These are phyloP conservation scores for Apogon hyalosoma DNA, from an alignment of 2,797 vertebrate genomes.

Conservation along the genomic window DNA sequence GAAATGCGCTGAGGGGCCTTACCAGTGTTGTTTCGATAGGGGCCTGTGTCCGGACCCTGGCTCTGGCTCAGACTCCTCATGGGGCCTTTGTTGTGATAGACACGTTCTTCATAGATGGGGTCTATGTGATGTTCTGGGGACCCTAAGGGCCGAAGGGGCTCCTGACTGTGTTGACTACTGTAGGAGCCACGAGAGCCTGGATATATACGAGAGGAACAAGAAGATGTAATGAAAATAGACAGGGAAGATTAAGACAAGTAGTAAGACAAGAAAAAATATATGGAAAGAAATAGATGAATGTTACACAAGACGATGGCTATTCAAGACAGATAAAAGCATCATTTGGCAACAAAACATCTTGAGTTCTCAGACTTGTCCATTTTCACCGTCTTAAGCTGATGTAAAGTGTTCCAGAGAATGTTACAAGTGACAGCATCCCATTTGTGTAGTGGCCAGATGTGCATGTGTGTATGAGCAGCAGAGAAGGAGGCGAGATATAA, in stretches of 20 bases:
- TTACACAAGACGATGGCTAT: background rate
- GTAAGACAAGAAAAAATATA: slow-evolving; percentile 1
- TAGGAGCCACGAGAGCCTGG: slow-evolving; percentile 94
- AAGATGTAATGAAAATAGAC: background rate
- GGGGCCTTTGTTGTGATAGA: slow-evolving; percentile 97
- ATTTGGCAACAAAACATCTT: background rate
- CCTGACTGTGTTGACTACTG: slow-evolving; percentile 96
- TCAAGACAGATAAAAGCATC: background rate
- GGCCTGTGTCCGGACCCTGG: slow-evolving; percentile 93
- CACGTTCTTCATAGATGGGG: slow-evolving; percentile 97
- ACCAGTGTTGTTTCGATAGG: slow-evolving; percentile 97
- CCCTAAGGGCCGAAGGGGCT: slow-evolving; percentile 92
- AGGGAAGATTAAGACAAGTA: background rate
- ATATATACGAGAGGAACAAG: slow-evolving; percentile 15
- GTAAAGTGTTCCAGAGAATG: slow-evolving; percentile 9
- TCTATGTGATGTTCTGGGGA: slow-evolving; percentile 98
- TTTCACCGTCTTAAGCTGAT: slow-evolving; percentile 22
- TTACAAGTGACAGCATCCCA: slow-evolving; percentile 1
- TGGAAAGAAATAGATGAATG: slow-evolving; percentile 1
- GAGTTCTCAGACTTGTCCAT: slow-evolving; percentile 28
- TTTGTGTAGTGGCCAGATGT: slow-evolving; percentile 20
- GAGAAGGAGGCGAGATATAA: slow-evolving; percentile 5
- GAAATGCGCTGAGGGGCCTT: slow-evolving; percentile 36
- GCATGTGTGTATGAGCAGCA: background rate
- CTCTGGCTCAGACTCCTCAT: slow-evolving; percentile 98